A percentile compares a stretch with the other conserved stretches of the same genome.
Conservation (phyloP, 2,888 invertebrate genomes). For the Callosobruchus maculatus region DNA sequence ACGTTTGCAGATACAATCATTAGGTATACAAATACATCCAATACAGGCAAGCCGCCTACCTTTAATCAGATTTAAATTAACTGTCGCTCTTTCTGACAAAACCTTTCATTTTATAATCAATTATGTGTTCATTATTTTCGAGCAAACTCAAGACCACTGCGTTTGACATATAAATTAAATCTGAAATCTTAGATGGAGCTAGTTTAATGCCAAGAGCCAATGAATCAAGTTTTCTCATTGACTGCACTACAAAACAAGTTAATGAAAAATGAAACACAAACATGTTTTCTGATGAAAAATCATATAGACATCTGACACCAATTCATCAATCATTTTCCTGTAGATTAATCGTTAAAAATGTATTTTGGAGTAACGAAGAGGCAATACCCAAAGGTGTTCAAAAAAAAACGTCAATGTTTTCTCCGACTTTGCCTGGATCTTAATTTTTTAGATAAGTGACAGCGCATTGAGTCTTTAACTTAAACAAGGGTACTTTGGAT, state of each 20-base stretch:
- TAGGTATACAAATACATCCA: no score
- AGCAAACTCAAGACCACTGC: neutral
- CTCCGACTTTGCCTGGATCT: no score
- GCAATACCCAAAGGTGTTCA: no score
- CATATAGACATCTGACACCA: neutral
- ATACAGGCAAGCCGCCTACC: neutral
- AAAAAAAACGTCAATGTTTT: no score
- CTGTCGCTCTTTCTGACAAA: neutral
- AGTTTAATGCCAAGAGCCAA: neutral
- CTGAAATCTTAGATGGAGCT: neutral
- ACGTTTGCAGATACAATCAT: no score
- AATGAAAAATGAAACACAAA: neutral
- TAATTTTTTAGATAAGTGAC: no score
- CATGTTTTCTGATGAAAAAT: neutral
- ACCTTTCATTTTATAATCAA: neutral
- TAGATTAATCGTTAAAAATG: neutral
- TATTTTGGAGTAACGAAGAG: no score
- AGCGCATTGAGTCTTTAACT: no score
- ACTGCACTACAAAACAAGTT: neutral
- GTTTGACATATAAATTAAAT: neutral
- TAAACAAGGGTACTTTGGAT: no score
- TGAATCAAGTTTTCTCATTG: neutral
- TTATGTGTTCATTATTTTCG: neutral
- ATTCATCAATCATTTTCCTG: neutral
- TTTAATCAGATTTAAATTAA: neutral